Percentiles rank a stretch among this genome's conserved stretches.
Conservation (phyloP, 2,888 invertebrate species). For the Xestia sexstrigata region DNA sequence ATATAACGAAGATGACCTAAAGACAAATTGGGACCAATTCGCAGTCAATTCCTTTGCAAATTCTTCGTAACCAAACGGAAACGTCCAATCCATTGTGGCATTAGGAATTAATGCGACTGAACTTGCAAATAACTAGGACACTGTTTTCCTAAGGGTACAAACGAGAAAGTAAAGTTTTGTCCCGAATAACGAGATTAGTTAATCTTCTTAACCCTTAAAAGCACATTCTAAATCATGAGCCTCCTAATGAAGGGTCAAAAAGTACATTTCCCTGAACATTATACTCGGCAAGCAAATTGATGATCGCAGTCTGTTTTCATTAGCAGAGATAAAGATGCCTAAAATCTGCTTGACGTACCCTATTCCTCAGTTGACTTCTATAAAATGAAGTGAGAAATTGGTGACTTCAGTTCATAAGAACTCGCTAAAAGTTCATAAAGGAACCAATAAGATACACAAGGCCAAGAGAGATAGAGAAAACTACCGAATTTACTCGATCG, state of each 20-base stretch:
- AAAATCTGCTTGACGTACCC: constrained; percentile 5
- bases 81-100: constrained; percentile 53
- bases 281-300: not conserved
- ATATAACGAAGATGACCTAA: constrained; percentile 37
- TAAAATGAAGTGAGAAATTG: not conserved
- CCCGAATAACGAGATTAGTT: not conserved
- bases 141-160: not conserved
- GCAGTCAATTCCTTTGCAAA: constrained; percentile 52
- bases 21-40: constrained; percentile 58
- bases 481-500: constrained; percentile 28
- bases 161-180: not conserved
- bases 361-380: not conserved
- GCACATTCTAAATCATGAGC: constrained; percentile 5
- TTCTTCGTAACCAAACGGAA: constrained; percentile 53
- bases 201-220: not conserved
- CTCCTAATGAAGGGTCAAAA: constrained; percentile 20
- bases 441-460: constrained; percentile 3
- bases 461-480: constrained; percentile 29
- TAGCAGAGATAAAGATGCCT: constrained; percentile 4
- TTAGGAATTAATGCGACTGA: constrained; percentile 36
- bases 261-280: constrained; percentile 20
- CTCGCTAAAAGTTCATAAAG: not conserved
- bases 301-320: constrained; percentile 14
- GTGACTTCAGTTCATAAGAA: not conserved
- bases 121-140: not conserved